phyloP scores from a whole-genome alignment of 2,888 invertebrate species.

The Eulithis prunata region DNA sequence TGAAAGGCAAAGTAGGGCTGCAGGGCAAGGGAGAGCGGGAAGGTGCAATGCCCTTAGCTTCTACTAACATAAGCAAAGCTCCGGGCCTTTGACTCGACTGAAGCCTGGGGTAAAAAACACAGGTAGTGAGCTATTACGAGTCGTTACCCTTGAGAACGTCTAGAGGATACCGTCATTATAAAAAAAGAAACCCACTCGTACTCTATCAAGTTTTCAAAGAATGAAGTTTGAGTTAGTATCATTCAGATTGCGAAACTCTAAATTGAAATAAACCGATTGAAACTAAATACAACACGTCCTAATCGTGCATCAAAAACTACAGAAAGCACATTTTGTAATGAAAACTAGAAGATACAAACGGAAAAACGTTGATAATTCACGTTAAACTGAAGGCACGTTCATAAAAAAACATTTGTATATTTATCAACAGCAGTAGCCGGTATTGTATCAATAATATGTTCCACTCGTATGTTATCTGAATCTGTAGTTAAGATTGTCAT shows the following conservation, averaged over 20 bases:
- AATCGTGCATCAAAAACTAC: constrained; percentile 26
- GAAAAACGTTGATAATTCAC: constrained; percentile 16
- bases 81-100: constrained; percentile 75
- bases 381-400: constrained; percentile 26
- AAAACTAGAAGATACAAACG: constrained; percentile 24
- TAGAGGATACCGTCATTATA: constrained; percentile 64
- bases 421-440: constrained; percentile 28
- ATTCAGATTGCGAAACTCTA: constrained; percentile 23
- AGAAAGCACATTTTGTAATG: constrained; percentile 34
- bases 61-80: constrained; percentile 72
- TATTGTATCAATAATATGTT: constrained; percentile 39
- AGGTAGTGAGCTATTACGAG: constrained; percentile 77
- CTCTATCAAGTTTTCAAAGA: constrained; percentile 18
- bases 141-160: constrained; percentile 79
- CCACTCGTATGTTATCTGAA: constrained; percentile 37
- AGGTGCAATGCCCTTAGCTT: constrained; percentile 81
- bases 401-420: constrained; percentile 16
- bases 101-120: constrained; percentile 75
- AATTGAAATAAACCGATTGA: constrained; percentile 18
- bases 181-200: constrained; percentile 26
- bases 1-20: constrained; percentile 80
- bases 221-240: constrained; percentile 2
- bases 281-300: constrained; percentile 36
- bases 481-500: constrained; percentile 41
- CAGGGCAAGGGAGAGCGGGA: constrained; percentile 81